Percentiles rank a stretch among this genome's conserved stretches.
These are phyloP conservation scores for Drosophila suboccidentalis DNA, from an alignment of 2,888 invertebrate genomes.

Conservation along the genomic window DNA sequence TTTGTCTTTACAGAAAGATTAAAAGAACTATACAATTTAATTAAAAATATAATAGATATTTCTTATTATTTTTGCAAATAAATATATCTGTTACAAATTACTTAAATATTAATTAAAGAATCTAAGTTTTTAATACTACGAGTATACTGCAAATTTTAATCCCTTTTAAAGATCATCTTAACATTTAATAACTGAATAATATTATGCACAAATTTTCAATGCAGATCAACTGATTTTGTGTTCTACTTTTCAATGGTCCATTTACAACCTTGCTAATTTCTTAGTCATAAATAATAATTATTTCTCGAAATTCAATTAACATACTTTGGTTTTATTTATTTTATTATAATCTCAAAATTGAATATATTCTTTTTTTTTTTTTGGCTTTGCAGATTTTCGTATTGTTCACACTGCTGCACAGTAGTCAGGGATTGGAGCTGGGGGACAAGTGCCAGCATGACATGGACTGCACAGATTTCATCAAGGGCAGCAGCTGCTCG, in stretches of 20 bases:
- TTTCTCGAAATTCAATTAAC: neutral
- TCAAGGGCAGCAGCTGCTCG: slow-evolving; percentile 85
- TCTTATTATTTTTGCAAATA: no score
- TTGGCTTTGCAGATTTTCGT: slow-evolving; percentile 56
- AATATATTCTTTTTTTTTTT: neutral
- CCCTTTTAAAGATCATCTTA: no score
- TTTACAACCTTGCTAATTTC: neutral
- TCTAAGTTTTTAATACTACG: no score
- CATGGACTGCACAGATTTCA: slow-evolving; percentile 86
- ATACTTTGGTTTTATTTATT: neutral
- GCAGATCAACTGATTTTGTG: neutral
- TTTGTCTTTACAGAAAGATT: no score
- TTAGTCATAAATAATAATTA: neutral
- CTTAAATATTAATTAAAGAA: no score
- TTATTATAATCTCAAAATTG: neutral
- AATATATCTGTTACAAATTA: no score
- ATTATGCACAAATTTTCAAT: neutral
- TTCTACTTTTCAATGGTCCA: neutral
- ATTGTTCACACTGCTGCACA: slow-evolving; percentile 54
- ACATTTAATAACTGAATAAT: no score
- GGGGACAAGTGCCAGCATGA: slow-evolving; percentile 86
- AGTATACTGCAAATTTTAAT: no score
- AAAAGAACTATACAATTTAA: no score
- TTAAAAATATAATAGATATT: no score
- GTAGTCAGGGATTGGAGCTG: slow-evolving; percentile 70